phyloP scores from a whole-genome alignment of 2,797 vertebrate species.

The Labeo calbasu region DNA sequence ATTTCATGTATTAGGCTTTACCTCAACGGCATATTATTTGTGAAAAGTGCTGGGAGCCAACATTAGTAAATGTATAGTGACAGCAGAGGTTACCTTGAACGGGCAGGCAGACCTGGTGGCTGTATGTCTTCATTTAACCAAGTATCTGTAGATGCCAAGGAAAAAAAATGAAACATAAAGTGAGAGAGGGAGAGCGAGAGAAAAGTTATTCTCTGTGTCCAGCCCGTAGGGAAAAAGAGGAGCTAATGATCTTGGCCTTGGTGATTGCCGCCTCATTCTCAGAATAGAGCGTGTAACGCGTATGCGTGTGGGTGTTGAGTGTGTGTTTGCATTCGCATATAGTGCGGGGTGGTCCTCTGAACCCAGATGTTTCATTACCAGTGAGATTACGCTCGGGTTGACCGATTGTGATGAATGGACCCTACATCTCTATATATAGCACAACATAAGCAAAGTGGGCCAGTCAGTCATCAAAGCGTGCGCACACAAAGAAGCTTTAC shows the following conservation, averaged over 20 bases:
- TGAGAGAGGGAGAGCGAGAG: slow-evolving; percentile 27
- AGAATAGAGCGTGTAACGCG: slow-evolving; percentile 72
- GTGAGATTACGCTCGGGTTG: slow-evolving; percentile 55
- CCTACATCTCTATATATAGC: slow-evolving; percentile 55
- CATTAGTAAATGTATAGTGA: slow-evolving; percentile 82
- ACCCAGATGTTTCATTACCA: slow-evolving; percentile 62
- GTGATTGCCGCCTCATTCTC: slow-evolving; percentile 79
- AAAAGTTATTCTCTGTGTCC: slow-evolving; percentile 83
- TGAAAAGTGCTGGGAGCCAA: slow-evolving; percentile 66
- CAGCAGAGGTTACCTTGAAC: slow-evolving; percentile 87
- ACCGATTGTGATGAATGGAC: slow-evolving; percentile 58
- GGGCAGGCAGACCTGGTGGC: slow-evolving; percentile 76
- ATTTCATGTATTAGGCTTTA: slow-evolving; percentile 71
- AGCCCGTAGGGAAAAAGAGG: slow-evolving; percentile 74
- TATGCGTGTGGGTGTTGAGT: slow-evolving; percentile 36
- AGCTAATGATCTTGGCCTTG: slow-evolving; percentile 81
- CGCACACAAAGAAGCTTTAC: neutral
- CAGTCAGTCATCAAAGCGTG: slow-evolving; percentile 37
- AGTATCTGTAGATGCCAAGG: slow-evolving; percentile 80
- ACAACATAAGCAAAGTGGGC: slow-evolving; percentile 48
- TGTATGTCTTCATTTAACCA: slow-evolving; percentile 86
- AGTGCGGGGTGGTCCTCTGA: slow-evolving; percentile 52
- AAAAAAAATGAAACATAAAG: slow-evolving; percentile 67
- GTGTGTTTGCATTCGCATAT: slow-evolving; percentile 44
- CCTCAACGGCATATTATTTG: slow-evolving; percentile 75